A percentile compares a stretch with the other conserved stretches of the same genome.
phyloP scores from a whole-genome alignment of 2,888 invertebrate genomes.

The Cynaeus angustus region DNA sequence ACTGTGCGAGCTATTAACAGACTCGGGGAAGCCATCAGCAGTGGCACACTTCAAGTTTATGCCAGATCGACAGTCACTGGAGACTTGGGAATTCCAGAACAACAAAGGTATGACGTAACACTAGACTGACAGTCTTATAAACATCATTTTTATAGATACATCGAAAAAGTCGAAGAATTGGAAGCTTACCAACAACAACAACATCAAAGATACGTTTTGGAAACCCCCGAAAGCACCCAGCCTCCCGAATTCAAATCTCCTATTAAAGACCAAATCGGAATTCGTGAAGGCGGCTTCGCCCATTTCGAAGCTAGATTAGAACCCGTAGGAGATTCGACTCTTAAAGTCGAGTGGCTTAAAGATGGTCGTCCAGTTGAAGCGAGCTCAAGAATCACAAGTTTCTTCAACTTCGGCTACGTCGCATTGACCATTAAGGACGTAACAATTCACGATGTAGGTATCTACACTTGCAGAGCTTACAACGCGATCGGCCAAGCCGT shows the following conservation, averaged over 20 bases:
- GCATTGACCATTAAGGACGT: constrained; percentile 95
- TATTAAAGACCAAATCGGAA: constrained; percentile 88
- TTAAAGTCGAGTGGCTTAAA: constrained; percentile 94
- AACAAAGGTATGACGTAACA: constrained; percentile 78
- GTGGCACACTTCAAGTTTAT: constrained; percentile 84
- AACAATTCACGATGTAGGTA: constrained; percentile 90
- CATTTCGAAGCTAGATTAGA: constrained; percentile 97
- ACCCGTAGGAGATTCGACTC: constrained; percentile 91
- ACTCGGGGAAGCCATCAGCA: constrained; percentile 91
- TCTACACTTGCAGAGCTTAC: constrained; percentile 90
- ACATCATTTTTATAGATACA: constrained; percentile 74
- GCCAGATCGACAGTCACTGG: constrained; percentile 88
- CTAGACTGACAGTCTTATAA: background rate
- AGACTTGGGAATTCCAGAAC: constrained; percentile 89
- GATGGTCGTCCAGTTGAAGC: constrained; percentile 93
- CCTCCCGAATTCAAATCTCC: constrained; percentile 92
- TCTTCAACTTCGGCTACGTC: constrained; percentile 96
- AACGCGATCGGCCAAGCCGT: constrained; percentile 91
- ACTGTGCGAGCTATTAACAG: constrained; percentile 93
- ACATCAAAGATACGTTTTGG: constrained; percentile 86
- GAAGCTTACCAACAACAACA: constrained; percentile 91
- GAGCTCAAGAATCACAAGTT: constrained; percentile 93
- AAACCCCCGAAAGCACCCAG: constrained; percentile 85
- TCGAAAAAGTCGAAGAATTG: constrained; percentile 92
- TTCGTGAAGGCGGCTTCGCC: constrained; percentile 94